phyloP scores from a whole-genome alignment of 2,888 invertebrate species.

The Agrochola lychnidis region DNA sequence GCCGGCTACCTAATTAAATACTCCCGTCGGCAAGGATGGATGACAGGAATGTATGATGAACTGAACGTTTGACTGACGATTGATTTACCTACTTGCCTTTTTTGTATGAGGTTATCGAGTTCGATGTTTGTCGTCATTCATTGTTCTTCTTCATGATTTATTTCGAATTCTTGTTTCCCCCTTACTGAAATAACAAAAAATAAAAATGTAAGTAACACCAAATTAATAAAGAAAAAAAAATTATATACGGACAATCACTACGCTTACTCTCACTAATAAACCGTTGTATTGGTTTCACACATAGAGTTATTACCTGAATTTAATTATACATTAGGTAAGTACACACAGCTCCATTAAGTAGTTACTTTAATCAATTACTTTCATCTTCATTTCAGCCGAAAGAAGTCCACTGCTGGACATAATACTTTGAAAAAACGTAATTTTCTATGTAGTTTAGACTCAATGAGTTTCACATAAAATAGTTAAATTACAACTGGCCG shows the following conservation, averaged over 20 bases:
- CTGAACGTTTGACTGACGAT: slow-evolving; percentile 68
- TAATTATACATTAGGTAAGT: background rate
- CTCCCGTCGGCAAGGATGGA: slow-evolving; percentile 72
- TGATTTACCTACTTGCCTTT: slow-evolving; percentile 58
- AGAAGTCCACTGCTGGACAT: no score
- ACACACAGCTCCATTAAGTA: no score
- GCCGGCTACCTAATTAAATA: slow-evolving; percentile 88
- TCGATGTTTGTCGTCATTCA: slow-evolving; percentile 8
- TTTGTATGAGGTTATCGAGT: slow-evolving; percentile 14
- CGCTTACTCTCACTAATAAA: background rate
- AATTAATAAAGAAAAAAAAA: no score
- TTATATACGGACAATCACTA: background rate
- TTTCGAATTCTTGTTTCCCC: background rate
- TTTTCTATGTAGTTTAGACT: slow-evolving; percentile 16
- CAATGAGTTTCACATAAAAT: slow-evolving; percentile 27
- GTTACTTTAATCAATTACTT: background rate
- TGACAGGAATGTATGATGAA: slow-evolving; percentile 74
- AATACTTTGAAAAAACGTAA: background rate
- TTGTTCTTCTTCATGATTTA: slow-evolving; percentile 7
- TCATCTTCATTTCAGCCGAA: no score
- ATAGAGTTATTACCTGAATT: background rate
- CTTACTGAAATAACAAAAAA: background rate
- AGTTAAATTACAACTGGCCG: slow-evolving; percentile 26
- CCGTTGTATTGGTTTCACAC: background rate
- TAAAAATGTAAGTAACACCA: background rate